Percentiles rank a stretch among this genome's conserved stretches.
Evolutionary conservation across 2,888 invertebrate genomes (phyloP).

Genomic region (Lithodes maja): DNA sequence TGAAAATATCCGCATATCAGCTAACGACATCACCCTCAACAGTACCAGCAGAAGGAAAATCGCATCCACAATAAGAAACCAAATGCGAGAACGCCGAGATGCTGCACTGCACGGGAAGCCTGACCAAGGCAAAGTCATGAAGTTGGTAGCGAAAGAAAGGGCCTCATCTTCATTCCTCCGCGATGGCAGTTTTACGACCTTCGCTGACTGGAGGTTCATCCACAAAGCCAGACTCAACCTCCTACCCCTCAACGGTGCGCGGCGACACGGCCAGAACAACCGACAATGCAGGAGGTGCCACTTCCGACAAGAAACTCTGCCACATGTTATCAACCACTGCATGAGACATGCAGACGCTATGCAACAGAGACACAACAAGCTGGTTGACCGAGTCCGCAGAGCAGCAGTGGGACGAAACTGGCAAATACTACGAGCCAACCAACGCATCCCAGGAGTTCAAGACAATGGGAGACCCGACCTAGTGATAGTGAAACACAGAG

Average conservation of each 20-base stretch:
- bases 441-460: too few species aligned
- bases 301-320: constrained; percentile 72
- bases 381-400: too few species aligned
- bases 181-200: background rate
- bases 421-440: too few species aligned
- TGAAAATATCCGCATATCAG: too few species aligned
- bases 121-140: constrained; percentile 46
- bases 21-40: too few species aligned
- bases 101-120: constrained; percentile 61
- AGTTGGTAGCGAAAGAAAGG: constrained; percentile 25
- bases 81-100: constrained; percentile 3
- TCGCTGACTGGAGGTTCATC: constrained; percentile 74
- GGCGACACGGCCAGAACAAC: background rate
- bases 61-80: too few species aligned
- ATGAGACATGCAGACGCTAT: constrained; percentile 71
- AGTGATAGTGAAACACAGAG: background rate
- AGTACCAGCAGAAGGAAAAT: too few species aligned
- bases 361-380: background rate
- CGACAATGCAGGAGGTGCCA: constrained; percentile 72
- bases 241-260: constrained; percentile 72
- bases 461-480: background rate
- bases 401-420: too few species aligned
- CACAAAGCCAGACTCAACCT: constrained; percentile 72
- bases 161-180: constrained; percentile 72
- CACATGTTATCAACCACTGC: constrained; percentile 74